phyloP scores from a whole-genome alignment of 2,888 invertebrate genomes.

The Notodonta ziczac region DNA sequence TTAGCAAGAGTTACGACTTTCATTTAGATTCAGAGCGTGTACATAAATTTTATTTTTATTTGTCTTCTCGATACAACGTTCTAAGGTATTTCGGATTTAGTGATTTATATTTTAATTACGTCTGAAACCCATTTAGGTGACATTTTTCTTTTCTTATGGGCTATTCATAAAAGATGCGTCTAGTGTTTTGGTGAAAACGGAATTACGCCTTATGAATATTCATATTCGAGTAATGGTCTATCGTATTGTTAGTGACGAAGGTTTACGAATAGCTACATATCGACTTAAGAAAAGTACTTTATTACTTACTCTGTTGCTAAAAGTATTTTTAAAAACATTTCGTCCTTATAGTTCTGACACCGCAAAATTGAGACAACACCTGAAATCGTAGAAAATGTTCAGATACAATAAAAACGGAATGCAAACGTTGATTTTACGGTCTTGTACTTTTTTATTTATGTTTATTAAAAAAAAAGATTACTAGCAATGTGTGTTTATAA shows the following conservation, averaged over 20 bases:
- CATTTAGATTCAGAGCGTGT: conserved; percentile 27
- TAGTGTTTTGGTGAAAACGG: background rate
- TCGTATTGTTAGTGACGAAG: no score
- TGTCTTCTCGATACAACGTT: conserved; percentile 9
- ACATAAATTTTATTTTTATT: conserved; percentile 25
- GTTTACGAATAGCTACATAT: no score
- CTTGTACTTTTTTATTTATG: no score
- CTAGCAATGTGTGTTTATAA: no score
- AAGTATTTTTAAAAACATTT: no score
- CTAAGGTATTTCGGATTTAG: background rate
- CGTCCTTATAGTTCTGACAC: no score
- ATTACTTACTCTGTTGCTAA: no score
- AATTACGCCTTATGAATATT: background rate
- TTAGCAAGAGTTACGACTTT: conserved; percentile 22
- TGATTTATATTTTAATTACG: conserved; percentile 11
- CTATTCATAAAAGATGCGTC: background rate
- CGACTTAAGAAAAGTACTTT: no score
- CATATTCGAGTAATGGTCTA: background rate
- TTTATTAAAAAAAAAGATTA: no score
- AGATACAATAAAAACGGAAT: no score
- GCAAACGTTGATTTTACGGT: background rate
- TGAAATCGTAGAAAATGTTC: no score
- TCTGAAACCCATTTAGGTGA: conserved; percentile 13
- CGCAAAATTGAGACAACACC: no score
- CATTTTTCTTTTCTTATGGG: background rate